phyloP scores from a whole-genome alignment of 2,888 invertebrate genomes.

The Chymomyza procnemis region DNA sequence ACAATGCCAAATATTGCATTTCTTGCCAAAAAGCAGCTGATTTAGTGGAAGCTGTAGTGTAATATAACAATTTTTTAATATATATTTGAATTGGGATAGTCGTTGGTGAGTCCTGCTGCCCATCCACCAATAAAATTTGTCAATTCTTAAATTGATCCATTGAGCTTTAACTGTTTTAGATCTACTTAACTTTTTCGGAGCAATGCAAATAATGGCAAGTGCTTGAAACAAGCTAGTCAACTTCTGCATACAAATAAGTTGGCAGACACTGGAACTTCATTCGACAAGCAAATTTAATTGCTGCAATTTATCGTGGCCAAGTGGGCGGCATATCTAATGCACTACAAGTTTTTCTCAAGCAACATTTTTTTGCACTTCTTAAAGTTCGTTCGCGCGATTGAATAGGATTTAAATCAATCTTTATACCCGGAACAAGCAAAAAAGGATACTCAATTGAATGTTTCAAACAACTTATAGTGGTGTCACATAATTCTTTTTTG shows the following conservation, averaged over 20 bases:
- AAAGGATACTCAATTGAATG: slow-evolving; percentile 63
- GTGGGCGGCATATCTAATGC: not conserved
- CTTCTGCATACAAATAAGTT: slow-evolving; percentile 26
- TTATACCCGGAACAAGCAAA: slow-evolving; percentile 15
- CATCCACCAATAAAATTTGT: slow-evolving; percentile 29
- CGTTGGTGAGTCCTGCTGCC: slow-evolving; percentile 1
- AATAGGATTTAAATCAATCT: slow-evolving; percentile 6
- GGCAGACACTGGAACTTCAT: slow-evolving; percentile 28
- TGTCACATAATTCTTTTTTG: slow-evolving; percentile 17
- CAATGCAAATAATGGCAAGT: slow-evolving; percentile 8
- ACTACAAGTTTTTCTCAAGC: slow-evolving; percentile 26
- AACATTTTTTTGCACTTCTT: slow-evolving; percentile 44
- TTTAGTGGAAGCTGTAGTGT: slow-evolving; percentile 66
- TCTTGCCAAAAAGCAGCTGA: slow-evolving; percentile 57
- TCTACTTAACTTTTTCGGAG: not conserved
- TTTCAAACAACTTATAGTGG: slow-evolving; percentile 39
- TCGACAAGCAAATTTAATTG: slow-evolving; percentile 33
- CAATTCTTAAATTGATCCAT: slow-evolving; percentile 3
- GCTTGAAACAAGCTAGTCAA: slow-evolving; percentile 10
- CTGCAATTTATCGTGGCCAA: not conserved
- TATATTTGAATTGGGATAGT: slow-evolving; percentile 24
- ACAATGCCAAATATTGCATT: slow-evolving; percentile 53
- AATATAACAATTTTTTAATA: slow-evolving; percentile 57
- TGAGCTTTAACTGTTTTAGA: slow-evolving; percentile 19
- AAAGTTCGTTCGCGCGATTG: slow-evolving; percentile 41